phyloP scores from a whole-genome alignment of 1,140 invertebrate species.

The Aphidius gifuensis region DNA sequence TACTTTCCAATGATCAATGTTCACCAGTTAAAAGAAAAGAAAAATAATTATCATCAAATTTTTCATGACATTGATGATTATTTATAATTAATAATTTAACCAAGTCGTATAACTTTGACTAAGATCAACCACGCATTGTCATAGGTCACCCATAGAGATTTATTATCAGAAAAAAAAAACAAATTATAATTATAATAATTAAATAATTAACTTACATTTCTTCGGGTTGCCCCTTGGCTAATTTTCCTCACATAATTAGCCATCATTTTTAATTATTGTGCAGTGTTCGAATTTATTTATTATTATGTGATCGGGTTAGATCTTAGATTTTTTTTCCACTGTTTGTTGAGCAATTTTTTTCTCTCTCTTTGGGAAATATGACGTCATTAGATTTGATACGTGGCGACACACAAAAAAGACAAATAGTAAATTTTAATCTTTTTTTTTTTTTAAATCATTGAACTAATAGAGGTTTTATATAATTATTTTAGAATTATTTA shows the following conservation, averaged over 20 bases:
- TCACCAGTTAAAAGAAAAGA: constrained; percentile 32
- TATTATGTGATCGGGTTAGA: constrained; percentile 4
- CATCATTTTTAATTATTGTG: constrained; percentile 38
- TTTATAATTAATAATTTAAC: not conserved
- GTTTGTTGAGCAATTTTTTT: no score
- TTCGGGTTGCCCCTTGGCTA: constrained; percentile 36
- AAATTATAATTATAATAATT: constrained; percentile 14
- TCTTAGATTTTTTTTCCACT: not conserved
- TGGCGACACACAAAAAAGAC: no score
- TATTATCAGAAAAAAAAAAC: not conserved
- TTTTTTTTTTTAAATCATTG: no score
- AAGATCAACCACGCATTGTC: constrained; percentile 17
- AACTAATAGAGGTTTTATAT: no score
- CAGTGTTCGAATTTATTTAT: constrained; percentile 5
- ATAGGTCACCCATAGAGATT: constrained; percentile 41
- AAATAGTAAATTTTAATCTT: no score
- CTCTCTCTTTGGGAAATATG: no score
- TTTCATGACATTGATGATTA: constrained; percentile 8
- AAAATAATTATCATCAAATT: constrained; percentile 24
- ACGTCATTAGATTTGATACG: no score
- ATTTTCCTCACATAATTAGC: constrained; percentile 42
- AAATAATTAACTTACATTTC: constrained; percentile 43
- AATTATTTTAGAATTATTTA: no score
- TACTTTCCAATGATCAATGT: constrained; percentile 40
- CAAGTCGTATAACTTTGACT: not conserved